These are phyloP conservation scores for Athalia rosae DNA, from an alignment of 2,888 invertebrate genomes.

Conservation along the genomic window DNA sequence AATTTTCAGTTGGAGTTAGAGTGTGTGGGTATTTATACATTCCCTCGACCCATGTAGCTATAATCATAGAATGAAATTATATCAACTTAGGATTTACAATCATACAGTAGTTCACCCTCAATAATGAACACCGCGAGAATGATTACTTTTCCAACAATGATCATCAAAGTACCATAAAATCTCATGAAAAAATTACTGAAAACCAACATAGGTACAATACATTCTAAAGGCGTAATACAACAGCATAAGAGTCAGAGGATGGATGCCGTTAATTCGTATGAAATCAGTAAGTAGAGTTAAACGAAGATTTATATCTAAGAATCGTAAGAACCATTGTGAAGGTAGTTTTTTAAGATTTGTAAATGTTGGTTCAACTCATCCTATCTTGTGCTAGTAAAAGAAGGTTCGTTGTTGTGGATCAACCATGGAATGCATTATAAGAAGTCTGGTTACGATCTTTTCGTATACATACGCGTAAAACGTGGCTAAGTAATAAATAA, in stretches of 20 bases:
- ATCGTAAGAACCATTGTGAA: slow-evolving; percentile 8
- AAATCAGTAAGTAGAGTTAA: slow-evolving; percentile 28
- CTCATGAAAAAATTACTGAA: background rate
- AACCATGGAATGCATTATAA: slow-evolving; percentile 39
- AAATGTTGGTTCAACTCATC: slow-evolving; percentile 11
- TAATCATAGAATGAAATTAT: slow-evolving; percentile 31
- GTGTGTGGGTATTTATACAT: slow-evolving; percentile 1
- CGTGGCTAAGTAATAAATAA: slow-evolving; percentile 7
- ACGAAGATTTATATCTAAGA: slow-evolving; percentile 8
- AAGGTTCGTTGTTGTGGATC: slow-evolving; percentile 36
- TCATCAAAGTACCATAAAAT: background rate
- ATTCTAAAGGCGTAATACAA: background rate
- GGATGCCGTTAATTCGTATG: slow-evolving; percentile 2
- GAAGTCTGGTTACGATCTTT: slow-evolving; percentile 26
- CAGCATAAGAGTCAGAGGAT: background rate
- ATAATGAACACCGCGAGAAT: slow-evolving; percentile 13
- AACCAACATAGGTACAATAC: slow-evolving; percentile 9
- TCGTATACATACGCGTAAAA: slow-evolving; percentile 22
- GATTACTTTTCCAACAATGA: slow-evolving; percentile 8
- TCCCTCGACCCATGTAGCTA: slow-evolving; percentile 21
- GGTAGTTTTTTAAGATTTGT: background rate
- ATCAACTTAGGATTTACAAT: background rate
- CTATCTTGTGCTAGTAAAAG: slow-evolving; percentile 29
- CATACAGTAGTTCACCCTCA: background rate
- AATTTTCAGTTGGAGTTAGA: slow-evolving; percentile 10